Evolutionary conservation across 2,888 invertebrate species (phyloP).

Genomic region (Platycnemis pennipes): DNA sequence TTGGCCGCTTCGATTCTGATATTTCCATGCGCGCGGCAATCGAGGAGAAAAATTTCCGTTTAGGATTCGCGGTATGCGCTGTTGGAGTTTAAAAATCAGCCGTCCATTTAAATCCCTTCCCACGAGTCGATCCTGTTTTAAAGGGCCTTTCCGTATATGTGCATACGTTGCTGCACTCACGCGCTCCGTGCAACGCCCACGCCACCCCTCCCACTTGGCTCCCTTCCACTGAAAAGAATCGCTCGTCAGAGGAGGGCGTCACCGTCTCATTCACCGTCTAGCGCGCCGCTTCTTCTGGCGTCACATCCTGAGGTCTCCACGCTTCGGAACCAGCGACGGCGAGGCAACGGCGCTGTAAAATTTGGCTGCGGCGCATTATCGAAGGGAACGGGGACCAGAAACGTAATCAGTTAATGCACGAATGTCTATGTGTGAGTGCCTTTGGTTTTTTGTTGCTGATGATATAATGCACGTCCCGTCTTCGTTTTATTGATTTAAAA

Average conservation of each 20-base stretch:
- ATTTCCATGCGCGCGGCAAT: not conserved
- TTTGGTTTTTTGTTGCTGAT: too few species aligned
- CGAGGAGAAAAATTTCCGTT: not conserved
- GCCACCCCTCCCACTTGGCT: not conserved
- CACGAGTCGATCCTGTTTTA: not conserved
- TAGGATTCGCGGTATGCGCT: not conserved
- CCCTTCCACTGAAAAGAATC: not conserved
- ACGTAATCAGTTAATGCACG: not conserved
- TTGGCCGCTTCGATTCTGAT: too few species aligned
- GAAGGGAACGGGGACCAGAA: not conserved
- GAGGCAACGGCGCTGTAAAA: not conserved
- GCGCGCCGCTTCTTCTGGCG: slow-evolving; percentile 24
- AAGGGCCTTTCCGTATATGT: not conserved
- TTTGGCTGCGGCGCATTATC: not conserved
- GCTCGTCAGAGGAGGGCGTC: not conserved
- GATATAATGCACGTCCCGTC: too few species aligned
- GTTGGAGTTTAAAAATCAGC: not conserved
- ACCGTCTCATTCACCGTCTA: slow-evolving; percentile 16
- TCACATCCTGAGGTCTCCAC: not conserved
- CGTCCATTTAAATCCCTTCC: not conserved
- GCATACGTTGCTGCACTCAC: not conserved
- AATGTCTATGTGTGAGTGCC: not conserved
- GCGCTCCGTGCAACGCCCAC: not conserved
- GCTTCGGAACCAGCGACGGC: not conserved
- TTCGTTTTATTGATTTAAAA: too few species aligned